phyloP scores from a whole-genome alignment of 1,140 invertebrate genomes.

The Hycleus cichorii region DNA sequence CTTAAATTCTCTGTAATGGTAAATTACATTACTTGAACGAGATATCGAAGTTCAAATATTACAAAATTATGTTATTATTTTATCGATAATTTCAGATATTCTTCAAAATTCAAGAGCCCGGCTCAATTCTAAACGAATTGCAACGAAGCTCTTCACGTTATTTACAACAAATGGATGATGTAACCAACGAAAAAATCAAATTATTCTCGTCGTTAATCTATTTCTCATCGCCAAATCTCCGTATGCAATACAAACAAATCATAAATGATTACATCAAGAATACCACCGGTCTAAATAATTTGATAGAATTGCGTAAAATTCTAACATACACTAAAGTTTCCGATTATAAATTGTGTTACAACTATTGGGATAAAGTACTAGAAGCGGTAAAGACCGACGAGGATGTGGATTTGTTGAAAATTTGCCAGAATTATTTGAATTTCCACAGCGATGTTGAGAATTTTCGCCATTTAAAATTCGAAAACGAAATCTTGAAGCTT shows the following conservation, averaged over 20 bases:
- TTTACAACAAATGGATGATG: conserved; percentile 28
- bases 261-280: conserved; percentile 34
- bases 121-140: conserved; percentile 27
- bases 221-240: conserved; percentile 35
- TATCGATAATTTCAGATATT: conserved; percentile 25
- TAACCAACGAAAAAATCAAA: conserved; percentile 19
- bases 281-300: conserved; percentile 18
- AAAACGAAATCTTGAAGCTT: conserved; percentile 39
- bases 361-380: conserved; percentile 40
- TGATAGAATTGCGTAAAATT: conserved; percentile 37
- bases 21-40: too few relatives aligned
- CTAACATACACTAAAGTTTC: conserved; percentile 43
- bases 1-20: too few relatives aligned
- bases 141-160: conserved; percentile 31
- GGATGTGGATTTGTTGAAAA: conserved; percentile 34
- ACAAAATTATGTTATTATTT: too few relatives aligned
- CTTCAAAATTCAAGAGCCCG: conserved; percentile 36
- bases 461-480: conserved; percentile 43
- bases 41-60: too few relatives aligned
- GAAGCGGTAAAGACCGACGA: conserved; percentile 28
- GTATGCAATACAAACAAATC: conserved; percentile 31
- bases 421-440: conserved; percentile 46
- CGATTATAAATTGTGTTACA: conserved; percentile 38
- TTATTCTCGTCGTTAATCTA: conserved; percentile 29
- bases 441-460: conserved; percentile 46